Evolutionary conservation across 2,888 invertebrate species (phyloP).

Genomic region (Tetragonisca angustula): DNA sequence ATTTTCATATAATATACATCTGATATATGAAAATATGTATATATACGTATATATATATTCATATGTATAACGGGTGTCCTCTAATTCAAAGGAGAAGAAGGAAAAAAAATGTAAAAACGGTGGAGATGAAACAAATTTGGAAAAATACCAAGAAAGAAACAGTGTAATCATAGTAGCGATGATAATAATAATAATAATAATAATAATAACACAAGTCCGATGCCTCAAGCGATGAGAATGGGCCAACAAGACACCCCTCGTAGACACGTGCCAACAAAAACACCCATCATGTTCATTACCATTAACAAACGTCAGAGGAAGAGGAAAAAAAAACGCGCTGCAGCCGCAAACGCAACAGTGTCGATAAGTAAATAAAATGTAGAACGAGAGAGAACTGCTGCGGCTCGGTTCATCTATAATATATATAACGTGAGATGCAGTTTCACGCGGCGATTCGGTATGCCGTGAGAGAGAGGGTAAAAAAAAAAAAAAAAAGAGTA

Average conservation of each 20-base stretch:
- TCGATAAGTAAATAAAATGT: conserved; percentile 28
- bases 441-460: conserved; percentile 52
- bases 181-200: too few species aligned
- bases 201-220: conserved; percentile 68
- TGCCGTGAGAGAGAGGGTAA: conserved; percentile 43
- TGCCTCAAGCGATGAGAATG: conserved; percentile 76
- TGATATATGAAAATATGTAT: conserved; percentile 23
- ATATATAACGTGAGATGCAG: conserved; percentile 46
- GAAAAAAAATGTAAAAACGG: not conserved
- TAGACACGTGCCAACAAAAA: conserved; percentile 80
- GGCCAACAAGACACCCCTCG: conserved; percentile 67
- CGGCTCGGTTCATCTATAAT: conserved; percentile 51
- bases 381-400: conserved; percentile 45
- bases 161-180: not conserved
- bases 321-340: conserved; percentile 31
- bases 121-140: not conserved
- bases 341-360: conserved; percentile 52
- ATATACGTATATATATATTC: conserved; percentile 58
- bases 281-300: conserved; percentile 76
- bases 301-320: conserved; percentile 73
- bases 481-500: conserved; percentile 25
- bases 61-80: conserved; percentile 63
- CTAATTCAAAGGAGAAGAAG: conserved; percentile 58
- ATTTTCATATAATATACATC: conserved; percentile 22
- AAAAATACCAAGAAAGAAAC: not conserved